Conservation (phyloP, 2,113 vertebrate genomes). For the Ptilonorhynchus violaceus region DNA sequence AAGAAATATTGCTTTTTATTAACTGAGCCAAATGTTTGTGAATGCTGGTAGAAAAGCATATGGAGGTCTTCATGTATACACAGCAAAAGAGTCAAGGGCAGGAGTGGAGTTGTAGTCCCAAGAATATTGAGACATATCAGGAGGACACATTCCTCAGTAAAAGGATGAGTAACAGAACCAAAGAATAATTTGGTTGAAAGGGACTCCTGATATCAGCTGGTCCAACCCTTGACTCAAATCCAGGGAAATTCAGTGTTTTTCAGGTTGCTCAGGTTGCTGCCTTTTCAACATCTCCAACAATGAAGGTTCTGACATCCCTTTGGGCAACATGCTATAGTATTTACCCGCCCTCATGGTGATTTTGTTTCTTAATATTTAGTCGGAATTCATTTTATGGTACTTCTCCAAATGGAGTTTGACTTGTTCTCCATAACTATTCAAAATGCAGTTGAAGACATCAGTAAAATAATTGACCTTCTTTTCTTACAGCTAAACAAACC, state of each 20-base stretch:
- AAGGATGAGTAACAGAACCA: background rate
- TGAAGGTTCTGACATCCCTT: background rate
- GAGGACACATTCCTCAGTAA: background rate
- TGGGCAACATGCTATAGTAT: background rate
- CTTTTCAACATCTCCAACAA: background rate
- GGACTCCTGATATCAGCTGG: background rate
- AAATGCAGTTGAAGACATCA: background rate
- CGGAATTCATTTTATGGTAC: background rate
- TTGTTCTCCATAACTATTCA: background rate
- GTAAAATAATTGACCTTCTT: background rate
- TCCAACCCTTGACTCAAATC: background rate
- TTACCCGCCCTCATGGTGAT: background rate
- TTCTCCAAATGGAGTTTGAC: background rate
- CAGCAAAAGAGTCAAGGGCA: background rate
- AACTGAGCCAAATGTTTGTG: background rate
- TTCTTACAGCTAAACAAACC: background rate
- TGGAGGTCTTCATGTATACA: background rate
- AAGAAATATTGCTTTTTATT: background rate
- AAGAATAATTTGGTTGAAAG: background rate
- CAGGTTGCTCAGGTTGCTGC: background rate
- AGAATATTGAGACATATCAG: background rate
- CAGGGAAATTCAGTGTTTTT: background rate
- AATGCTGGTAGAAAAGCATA: background rate
- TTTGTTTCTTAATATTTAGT: background rate
- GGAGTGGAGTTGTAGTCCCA: background rate